Evolutionary conservation across 1,140 invertebrate genomes (phyloP), one percentile per base, ranked within the genome.

Genomic region (Cotesia glomerata): DNA sequence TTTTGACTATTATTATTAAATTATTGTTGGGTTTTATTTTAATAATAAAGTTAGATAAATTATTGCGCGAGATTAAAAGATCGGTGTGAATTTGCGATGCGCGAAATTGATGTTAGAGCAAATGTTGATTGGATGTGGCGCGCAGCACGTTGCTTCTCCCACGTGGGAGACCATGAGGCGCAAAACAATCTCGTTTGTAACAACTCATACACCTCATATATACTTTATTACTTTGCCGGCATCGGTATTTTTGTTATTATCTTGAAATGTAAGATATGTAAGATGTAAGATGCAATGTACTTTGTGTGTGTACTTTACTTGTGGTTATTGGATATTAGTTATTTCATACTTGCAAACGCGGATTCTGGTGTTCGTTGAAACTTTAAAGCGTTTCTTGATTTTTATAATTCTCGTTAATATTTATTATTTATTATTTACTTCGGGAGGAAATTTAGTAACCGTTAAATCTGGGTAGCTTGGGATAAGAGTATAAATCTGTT

Each of bases 121-220:
- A n/a, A 71, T 56, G 75, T 81, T 79, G 70, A 71, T 58, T 39
- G 66, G 65, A 51, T 63, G 71, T 72, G 77, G 75, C 72, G 79
- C 76, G 76, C 78, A 78, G 79, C 76, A 80, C 78, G 80, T 78
- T 80, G 80, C 75, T 78, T 81, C 78, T 78, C 79, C 82, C 83
- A 84, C 83, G 82, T 83, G 83, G 83, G 78, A 79, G 77, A 78
- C 78, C 81, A 79, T 77, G 77, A 80, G 78, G 81, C 80, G 82
- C 81, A 45, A 83, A 85, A 85, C 82, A 85, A 84, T 72, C 51
- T 67, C 52, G 58, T 79, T 77, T 81, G 14, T 71, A 39, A 18
- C 26, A 62, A 35, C 32, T n/a, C 34, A 35, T 35, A 36, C 11
- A 62, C 35, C 11, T 3, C 3, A 14, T 14, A 35, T 32, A 35